Evolutionary conservation across 1,140 invertebrate genomes (phyloP).

Genomic region (Drosophila jambulina): DNA sequence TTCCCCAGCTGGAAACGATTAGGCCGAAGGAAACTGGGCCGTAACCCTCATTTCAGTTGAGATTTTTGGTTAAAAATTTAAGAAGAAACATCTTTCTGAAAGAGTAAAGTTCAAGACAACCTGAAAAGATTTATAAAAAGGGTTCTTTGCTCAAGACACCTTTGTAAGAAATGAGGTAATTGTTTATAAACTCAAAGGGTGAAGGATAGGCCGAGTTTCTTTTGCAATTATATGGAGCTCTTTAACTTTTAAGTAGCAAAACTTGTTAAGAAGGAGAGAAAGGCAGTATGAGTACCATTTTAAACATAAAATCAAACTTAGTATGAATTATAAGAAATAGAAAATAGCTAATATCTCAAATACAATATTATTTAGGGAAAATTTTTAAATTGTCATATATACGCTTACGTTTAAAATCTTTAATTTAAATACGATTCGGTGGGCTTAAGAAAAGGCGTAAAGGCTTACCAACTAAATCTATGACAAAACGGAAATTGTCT

Average conservation of each 20-base stretch:
- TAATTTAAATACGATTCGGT: neutral
- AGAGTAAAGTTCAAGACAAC: neutral
- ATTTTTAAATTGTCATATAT: neutral
- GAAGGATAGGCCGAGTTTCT: neutral
- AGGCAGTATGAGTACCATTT: neutral
- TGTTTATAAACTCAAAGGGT: neutral
- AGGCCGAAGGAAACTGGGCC: neutral
- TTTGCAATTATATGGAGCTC: neutral
- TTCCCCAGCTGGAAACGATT: neutral
- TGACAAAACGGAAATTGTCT: slow-evolving; percentile 2
- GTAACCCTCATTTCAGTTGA: neutral
- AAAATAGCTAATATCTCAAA: neutral
- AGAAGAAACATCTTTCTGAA: neutral
- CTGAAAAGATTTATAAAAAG: neutral
- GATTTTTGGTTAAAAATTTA: neutral
- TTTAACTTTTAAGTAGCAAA: neutral
- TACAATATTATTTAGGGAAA: neutral
- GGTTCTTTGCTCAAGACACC: neutral
- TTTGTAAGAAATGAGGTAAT: neutral
- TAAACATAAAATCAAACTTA: neutral
- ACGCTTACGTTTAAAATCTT: neutral
- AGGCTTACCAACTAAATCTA: slow-evolving; percentile 14
- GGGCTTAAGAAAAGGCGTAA: neutral
- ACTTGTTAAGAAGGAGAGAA: no score
- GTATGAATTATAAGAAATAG: no score